A percentile compares a stretch with the other conserved stretches of the same genome.
Evolutionary conservation across 2,113 vertebrate genomes (phyloP).

Genomic region (Tyrannus savana): DNA sequence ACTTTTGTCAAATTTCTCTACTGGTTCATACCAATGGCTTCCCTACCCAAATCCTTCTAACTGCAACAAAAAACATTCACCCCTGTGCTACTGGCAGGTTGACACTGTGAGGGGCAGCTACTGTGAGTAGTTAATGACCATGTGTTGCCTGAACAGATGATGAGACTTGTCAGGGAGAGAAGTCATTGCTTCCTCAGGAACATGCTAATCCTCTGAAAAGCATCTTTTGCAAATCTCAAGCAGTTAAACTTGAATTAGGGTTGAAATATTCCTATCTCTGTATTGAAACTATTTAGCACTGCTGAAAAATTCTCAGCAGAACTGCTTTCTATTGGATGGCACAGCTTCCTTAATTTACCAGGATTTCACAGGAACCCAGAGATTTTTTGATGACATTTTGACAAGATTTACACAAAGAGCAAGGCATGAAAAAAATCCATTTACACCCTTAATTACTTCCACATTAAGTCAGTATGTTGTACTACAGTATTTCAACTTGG

Average conservation of each 20-base stretch:
- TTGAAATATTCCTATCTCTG: neutral
- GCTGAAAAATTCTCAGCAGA: neutral
- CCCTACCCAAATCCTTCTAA: neutral
- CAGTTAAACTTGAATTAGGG: neutral
- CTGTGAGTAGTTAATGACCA: neutral
- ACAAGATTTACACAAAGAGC: neutral
- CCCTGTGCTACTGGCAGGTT: rapidly evolving
- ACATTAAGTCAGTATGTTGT: neutral
- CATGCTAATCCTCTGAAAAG: neutral
- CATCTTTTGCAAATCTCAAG: neutral
- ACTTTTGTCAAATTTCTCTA: neutral
- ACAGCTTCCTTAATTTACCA: neutral
- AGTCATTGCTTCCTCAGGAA: neutral
- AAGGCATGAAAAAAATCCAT: neutral
- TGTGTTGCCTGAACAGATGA: neutral
- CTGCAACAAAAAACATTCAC: neutral
- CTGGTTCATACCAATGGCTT: neutral
- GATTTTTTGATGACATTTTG: neutral
- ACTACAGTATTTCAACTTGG: neutral
- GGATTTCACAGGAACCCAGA: neutral
- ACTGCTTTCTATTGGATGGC: neutral
- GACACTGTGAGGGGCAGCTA: neutral
- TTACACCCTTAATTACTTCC: neutral
- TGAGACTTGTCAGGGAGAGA: neutral
- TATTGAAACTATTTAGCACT: neutral